phyloP scores from a whole-genome alignment of 1,140 invertebrate genomes.

The Cherax quadricarinatus region DNA sequence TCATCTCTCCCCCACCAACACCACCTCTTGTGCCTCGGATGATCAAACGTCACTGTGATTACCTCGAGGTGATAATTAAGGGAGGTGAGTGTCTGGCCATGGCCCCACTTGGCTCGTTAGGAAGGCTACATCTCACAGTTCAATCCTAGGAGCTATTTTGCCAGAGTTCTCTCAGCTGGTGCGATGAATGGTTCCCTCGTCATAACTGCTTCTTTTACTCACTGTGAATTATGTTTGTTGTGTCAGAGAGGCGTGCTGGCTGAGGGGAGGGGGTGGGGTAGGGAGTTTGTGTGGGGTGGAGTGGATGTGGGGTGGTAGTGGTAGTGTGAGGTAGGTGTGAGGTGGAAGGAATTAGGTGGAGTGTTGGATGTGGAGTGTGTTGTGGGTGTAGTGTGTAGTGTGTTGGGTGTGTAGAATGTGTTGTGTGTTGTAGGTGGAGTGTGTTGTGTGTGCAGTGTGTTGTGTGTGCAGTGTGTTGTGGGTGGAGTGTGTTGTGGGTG shows the following conservation, averaged over 20 bases:
- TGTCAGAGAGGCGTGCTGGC: not conserved
- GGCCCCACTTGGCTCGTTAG: conserved; percentile 7
- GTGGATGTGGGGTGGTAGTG: no score
- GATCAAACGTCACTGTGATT: not conserved
- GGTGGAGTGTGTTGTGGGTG: no score
- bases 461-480: no score
- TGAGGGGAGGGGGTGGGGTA: no score
- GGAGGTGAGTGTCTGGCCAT: not conserved
- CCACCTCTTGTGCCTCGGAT: not conserved
- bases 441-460: no score
- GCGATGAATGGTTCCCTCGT: not conserved
- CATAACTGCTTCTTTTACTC: conserved; percentile 12
- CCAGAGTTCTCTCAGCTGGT: not conserved
- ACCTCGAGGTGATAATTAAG: not conserved
- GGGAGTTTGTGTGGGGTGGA: no score
- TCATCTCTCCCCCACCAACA: not conserved
- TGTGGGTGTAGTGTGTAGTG: no score
- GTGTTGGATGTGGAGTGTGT: no score
- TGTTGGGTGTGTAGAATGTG: no score
- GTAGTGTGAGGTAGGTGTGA: no score
- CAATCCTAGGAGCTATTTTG: conserved; percentile 14
- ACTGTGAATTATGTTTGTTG: not conserved
- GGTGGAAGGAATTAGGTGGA: no score
- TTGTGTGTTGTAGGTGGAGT: no score
- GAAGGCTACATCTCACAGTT: not conserved